Evolutionary conservation across 2,888 invertebrate genomes (phyloP).

Genomic region (Epirrita christyi): DNA sequence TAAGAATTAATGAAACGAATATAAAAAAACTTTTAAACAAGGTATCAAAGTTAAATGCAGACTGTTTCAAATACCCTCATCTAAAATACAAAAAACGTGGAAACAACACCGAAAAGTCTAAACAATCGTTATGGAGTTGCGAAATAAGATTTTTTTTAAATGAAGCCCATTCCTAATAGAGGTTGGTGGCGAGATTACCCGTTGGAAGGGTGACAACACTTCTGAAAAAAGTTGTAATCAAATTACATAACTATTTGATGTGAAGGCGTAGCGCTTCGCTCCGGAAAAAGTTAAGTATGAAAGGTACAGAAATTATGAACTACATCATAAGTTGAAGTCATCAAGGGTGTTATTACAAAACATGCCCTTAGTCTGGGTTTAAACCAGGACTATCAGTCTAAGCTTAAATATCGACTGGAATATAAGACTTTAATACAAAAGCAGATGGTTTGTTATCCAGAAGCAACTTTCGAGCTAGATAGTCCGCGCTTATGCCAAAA

Average conservation of each 20-base stretch:
- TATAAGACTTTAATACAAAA: no score
- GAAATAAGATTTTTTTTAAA: constrained; percentile 38
- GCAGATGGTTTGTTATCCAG: no score
- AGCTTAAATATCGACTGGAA: no score
- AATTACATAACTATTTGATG: not conserved
- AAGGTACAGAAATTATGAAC: no score
- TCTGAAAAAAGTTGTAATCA: not conserved
- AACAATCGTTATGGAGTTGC: constrained; percentile 28
- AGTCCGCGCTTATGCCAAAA: no score
- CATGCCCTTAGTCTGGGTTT: no score
- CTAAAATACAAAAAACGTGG: constrained; percentile 19
- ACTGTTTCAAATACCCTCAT: constrained; percentile 6
- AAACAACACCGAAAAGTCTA: constrained; percentile 20
- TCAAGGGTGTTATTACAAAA: no score
- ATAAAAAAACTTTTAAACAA: constrained; percentile 5
- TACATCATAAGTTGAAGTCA: no score
- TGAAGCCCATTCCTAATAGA: constrained; percentile 37
- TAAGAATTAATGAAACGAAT: not conserved
- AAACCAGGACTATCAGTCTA: no score
- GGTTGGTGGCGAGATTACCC: constrained; percentile 36
- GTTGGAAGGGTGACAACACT: constrained; percentile 23
- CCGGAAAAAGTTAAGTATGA: no score
- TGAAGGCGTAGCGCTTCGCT: not conserved
- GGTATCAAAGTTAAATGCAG: constrained; percentile 18
- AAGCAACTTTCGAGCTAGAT: no score